Conservation (phyloP, 2,113 vertebrate species). For the Phalacrocorax pelagicus region DNA sequence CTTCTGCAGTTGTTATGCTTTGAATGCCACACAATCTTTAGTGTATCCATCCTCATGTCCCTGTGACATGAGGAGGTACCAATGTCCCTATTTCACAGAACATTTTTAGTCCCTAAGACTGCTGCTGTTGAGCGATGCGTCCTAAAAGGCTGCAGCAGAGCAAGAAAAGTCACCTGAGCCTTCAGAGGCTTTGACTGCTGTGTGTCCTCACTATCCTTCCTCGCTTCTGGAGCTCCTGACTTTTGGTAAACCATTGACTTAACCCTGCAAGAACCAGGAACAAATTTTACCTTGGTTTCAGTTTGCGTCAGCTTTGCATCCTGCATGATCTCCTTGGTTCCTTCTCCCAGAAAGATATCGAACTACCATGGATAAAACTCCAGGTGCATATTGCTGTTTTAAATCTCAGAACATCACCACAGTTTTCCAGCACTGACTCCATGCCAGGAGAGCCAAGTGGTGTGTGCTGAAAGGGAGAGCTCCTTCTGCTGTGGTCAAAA, state of each 20-base stretch:
- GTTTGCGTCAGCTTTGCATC: neutral
- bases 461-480: neutral
- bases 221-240: neutral
- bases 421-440: neutral
- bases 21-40: neutral
- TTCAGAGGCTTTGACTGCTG: neutral
- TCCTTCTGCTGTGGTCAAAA: neutral
- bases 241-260: slow-evolving; percentile 24
- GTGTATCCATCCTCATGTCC: neutral
- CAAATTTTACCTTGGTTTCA: neutral
- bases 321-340: neutral
- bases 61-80: neutral
- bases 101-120: neutral
- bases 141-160: neutral
- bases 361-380: neutral
- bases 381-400: neutral
- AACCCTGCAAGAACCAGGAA: neutral
- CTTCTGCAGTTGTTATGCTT: neutral
- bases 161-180: neutral
- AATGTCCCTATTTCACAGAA: neutral
- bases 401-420: neutral
- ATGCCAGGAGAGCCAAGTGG: neutral
- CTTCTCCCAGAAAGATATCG: neutral
- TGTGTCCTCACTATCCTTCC: neutral
- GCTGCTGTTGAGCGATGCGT: neutral